phyloP scores from a whole-genome alignment of 2,797 vertebrate species.

The Acanthopagrus latus region DNA sequence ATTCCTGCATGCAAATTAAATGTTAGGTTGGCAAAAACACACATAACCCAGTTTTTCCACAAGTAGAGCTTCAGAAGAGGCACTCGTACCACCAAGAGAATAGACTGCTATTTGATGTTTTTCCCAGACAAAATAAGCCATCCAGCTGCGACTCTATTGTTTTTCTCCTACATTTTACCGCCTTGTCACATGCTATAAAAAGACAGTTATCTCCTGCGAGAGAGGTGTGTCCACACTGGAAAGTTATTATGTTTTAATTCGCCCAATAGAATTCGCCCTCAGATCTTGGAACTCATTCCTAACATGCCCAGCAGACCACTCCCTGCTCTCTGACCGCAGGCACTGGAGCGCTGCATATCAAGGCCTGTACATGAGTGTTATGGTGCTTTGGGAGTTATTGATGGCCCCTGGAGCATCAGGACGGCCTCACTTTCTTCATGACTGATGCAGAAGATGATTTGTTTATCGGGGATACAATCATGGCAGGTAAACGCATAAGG shows the following conservation, averaged over 20 bases:
- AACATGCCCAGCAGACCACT: slow-evolving; percentile 40
- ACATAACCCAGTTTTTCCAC: slow-evolving; percentile 11
- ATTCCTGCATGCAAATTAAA: slow-evolving; percentile 16
- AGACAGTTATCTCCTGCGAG: slow-evolving; percentile 22
- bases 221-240: slow-evolving; percentile 41
- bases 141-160: slow-evolving; percentile 32
- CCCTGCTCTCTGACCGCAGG: slow-evolving; percentile 56
- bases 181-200: slow-evolving; percentile 41
- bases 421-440: slow-evolving; percentile 18
- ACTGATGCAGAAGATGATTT: slow-evolving; percentile 22
- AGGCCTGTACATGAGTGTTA: slow-evolving; percentile 23
- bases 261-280: slow-evolving; percentile 37
- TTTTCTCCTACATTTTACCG: slow-evolving; percentile 37
- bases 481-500: slow-evolving; percentile 10
- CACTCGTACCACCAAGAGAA: slow-evolving; percentile 27
- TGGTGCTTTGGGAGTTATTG: slow-evolving; percentile 3
- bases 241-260: slow-evolving; percentile 53
- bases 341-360: slow-evolving; percentile 30
- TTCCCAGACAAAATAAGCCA: slow-evolving; percentile 29
- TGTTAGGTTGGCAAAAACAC: slow-evolving; percentile 16
- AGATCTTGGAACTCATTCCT: slow-evolving; percentile 49
- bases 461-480: slow-evolving; percentile 4
- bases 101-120: slow-evolving; percentile 37
- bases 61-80: slow-evolving; percentile 7
- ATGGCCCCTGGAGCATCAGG: slow-evolving; percentile 5